Conservation (phyloP, 1,140 invertebrate genomes). For the Brachionus asplanchnoidis region DNA sequence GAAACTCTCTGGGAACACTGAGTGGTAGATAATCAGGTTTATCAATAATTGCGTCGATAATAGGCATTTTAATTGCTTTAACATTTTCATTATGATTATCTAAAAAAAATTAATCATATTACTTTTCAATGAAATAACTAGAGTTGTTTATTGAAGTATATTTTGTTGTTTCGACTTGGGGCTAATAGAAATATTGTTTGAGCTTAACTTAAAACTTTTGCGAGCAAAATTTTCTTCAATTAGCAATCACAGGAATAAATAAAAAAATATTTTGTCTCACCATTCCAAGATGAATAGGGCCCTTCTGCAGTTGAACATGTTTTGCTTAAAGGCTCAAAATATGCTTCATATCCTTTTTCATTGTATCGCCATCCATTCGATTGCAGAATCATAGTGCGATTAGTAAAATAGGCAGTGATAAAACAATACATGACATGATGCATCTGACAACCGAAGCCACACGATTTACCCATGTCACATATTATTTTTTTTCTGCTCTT, state of each 20-base stretch:
- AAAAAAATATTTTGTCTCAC: too few species aligned
- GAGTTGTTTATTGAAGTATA: too few species aligned
- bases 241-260: too few species aligned
- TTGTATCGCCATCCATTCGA: slow-evolving; percentile 91
- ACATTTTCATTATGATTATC: slow-evolving; percentile 68
- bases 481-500: slow-evolving; percentile 77
- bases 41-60: slow-evolving; percentile 85
- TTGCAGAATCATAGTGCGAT: slow-evolving; percentile 85
- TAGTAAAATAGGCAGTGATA: slow-evolving; percentile 86
- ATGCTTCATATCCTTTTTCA: slow-evolving; percentile 79
- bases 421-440: slow-evolving; percentile 96
- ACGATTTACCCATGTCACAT: slow-evolving; percentile 95
- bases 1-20: slow-evolving; percentile 81
- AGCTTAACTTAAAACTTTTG: too few species aligned
- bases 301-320: slow-evolving; percentile 62
- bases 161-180: too few species aligned
- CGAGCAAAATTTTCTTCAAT: too few species aligned
- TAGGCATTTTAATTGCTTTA: slow-evolving; percentile 72
- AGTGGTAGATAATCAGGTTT: slow-evolving; percentile 84
- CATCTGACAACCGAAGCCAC: slow-evolving; percentile 90
- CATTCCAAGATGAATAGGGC: too few species aligned
- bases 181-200: too few species aligned
- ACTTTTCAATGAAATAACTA: too few species aligned
- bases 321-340: slow-evolving; percentile 84
- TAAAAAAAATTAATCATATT: slow-evolving; percentile 51